Conservation (phyloP, 2,888 invertebrate species). For the Synergus japonicus region DNA sequence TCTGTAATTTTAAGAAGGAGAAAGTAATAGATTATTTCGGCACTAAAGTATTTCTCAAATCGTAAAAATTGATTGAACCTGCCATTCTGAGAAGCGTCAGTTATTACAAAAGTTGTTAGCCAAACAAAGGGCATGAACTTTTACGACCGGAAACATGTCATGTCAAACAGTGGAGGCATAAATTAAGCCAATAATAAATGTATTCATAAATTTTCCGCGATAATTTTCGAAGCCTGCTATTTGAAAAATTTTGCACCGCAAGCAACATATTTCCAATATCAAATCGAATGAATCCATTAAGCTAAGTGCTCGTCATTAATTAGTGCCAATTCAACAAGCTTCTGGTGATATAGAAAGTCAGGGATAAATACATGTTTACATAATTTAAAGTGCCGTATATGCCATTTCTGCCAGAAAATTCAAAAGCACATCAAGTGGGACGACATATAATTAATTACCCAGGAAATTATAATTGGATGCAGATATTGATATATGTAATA, state of each 20-base stretch:
- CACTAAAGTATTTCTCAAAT: background rate
- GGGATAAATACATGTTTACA: background rate
- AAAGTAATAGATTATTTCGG: background rate
- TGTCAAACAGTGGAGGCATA: constrained; percentile 20
- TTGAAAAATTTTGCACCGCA: constrained; percentile 2
- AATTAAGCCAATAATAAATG: constrained; percentile 32
- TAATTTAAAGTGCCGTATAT: background rate
- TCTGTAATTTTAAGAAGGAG: background rate
- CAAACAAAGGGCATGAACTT: constrained; percentile 1
- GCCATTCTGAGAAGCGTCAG: constrained; percentile 9
- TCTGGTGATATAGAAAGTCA: background rate
- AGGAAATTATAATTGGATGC: background rate
- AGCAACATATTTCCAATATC: constrained; percentile 3
- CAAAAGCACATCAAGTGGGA: background rate
- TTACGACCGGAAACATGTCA: constrained; percentile 29
- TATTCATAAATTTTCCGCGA: constrained; percentile 33
- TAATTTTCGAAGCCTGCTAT: background rate
- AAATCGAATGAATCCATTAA: constrained; percentile 59
- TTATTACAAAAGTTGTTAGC: background rate
- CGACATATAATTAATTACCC: background rate
- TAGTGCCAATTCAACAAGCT: constrained; percentile 47
- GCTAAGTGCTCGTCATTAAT: constrained; percentile 66
- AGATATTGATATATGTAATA: background rate
- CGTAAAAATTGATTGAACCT: constrained; percentile 30
- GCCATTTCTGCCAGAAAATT: background rate